Evolutionary conservation across 2,113 vertebrate species (phyloP).

Genomic region (Cardinalis cardinalis): DNA sequence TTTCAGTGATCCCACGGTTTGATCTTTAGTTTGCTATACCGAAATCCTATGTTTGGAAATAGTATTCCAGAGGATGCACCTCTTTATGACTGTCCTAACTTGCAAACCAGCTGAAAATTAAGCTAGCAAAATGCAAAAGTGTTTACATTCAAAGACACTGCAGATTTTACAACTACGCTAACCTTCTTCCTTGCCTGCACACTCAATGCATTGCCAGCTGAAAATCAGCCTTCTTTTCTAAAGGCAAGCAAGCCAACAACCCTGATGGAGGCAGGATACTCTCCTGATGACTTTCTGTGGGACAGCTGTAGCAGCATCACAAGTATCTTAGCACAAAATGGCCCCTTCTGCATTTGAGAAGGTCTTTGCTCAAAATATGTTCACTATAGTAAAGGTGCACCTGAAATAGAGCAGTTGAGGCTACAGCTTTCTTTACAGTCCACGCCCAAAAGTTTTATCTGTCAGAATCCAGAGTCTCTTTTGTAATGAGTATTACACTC

Average conservation of each 20-base stretch:
- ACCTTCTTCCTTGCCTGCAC: background rate
- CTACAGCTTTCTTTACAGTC: background rate
- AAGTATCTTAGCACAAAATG: background rate
- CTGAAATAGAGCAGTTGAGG: rapidly evolving
- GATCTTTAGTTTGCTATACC: background rate
- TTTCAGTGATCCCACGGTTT: background rate
- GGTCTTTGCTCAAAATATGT: background rate
- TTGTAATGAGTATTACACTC: background rate
- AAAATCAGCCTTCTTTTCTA: background rate
- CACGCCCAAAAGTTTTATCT: background rate
- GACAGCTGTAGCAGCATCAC: background rate
- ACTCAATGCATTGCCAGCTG: rapidly evolving
- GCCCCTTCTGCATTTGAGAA: background rate
- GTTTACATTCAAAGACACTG: background rate
- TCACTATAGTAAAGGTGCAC: background rate
- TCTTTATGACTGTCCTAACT: background rate
- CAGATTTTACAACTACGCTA: rapidly evolving
- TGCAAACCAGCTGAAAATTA: background rate
- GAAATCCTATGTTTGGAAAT: background rate
- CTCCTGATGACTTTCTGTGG: background rate
- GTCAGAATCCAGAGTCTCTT: background rate
- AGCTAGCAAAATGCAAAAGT: background rate
- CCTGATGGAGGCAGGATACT: background rate
- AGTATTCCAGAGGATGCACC: background rate
- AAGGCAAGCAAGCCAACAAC: background rate